Conservation (phyloP, 2,888 invertebrate species). For the Lasioglossum malachurum region DNA sequence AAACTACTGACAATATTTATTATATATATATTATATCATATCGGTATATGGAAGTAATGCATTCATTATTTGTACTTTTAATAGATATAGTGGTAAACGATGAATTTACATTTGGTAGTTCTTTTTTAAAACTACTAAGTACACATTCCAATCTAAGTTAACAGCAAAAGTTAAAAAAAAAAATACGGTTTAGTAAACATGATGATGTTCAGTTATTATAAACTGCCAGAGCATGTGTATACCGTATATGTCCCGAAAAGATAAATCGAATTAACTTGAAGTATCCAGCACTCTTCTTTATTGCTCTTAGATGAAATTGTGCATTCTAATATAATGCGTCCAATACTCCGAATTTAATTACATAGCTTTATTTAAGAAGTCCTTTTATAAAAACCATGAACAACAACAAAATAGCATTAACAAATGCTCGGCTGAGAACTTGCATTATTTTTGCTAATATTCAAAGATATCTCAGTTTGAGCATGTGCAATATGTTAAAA, state of each 20-base stretch:
- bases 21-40: slow-evolving; percentile 17
- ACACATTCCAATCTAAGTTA: slow-evolving; percentile 25
- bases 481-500: slow-evolving; percentile 76
- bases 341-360: slow-evolving; percentile 82
- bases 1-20: slow-evolving; percentile 37
- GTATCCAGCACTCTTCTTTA: slow-evolving; percentile 78
- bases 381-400: slow-evolving; percentile 70
- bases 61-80: slow-evolving; percentile 37
- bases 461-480: slow-evolving; percentile 73
- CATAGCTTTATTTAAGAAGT: slow-evolving; percentile 73
- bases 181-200: slow-evolving; percentile 45
- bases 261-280: slow-evolving; percentile 62
- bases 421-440: slow-evolving; percentile 69
- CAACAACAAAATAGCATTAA: slow-evolving; percentile 62
- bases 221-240: slow-evolving; percentile 74
- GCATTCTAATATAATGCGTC: slow-evolving; percentile 81
- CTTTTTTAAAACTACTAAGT: slow-evolving; percentile 4
- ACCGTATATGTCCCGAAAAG: slow-evolving; percentile 56
- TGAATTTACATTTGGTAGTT: slow-evolving; percentile 22
- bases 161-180: slow-evolving; percentile 22
- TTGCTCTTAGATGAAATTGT: slow-evolving; percentile 76
- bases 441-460: slow-evolving; percentile 80
- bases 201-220: slow-evolving; percentile 56
- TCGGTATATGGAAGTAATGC: background rate
- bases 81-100: background rate